Evolutionary conservation across 2,797 vertebrate species (phyloP).

Genomic region (Nothura maculosa): DNA sequence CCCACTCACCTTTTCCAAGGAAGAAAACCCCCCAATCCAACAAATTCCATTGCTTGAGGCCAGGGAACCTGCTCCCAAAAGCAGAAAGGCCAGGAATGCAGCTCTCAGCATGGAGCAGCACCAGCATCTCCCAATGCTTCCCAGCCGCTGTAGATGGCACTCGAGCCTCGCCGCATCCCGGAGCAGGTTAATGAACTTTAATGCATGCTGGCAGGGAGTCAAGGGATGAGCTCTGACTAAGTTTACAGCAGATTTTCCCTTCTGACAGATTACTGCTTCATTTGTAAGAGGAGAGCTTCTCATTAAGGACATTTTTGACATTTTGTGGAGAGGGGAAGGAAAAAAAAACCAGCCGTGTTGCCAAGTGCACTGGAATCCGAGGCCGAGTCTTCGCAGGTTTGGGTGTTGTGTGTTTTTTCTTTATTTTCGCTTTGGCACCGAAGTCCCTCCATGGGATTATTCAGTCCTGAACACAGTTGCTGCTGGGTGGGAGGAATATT

Average conservation of each 20-base stretch:
- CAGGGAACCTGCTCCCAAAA: neutral
- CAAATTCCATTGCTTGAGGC: neutral
- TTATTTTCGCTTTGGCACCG: neutral
- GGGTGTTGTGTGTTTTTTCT: neutral
- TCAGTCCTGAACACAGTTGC: neutral
- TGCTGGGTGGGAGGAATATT: neutral
- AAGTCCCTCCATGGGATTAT: neutral
- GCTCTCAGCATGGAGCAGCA: neutral
- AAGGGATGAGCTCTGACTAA: constrained; percentile 33
- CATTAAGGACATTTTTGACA: constrained; percentile 62
- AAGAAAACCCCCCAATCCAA: neutral
- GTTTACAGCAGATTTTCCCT: constrained; percentile 53
- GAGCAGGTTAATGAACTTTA: neutral
- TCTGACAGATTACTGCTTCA: constrained; percentile 61
- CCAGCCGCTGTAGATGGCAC: constrained; percentile 40
- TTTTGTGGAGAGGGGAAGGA: neutral
- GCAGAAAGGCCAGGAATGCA: neutral
- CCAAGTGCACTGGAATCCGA: neutral
- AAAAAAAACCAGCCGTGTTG: neutral
- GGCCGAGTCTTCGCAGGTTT: neutral
- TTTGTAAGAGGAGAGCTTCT: constrained; percentile 51
- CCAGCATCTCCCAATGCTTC: neutral
- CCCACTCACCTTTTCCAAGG: neutral
- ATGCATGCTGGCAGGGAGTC: neutral
- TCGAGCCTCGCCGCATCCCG: neutral